Base-by-base conservation (phyloP, 2,888 invertebrate genomes). In the Steromphala cineraria region DNA sequence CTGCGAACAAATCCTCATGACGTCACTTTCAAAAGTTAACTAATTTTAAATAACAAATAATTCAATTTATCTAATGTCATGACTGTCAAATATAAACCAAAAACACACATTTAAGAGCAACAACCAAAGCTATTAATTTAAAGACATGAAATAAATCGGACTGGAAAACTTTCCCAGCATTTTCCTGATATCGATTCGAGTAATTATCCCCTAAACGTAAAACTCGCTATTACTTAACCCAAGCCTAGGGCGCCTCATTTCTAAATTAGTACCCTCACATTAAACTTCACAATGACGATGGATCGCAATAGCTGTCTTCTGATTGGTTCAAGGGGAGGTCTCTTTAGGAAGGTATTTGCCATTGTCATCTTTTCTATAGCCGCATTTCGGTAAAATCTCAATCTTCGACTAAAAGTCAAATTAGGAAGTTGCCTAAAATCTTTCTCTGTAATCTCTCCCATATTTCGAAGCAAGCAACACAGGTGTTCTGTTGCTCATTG, bases 241-340 rank as follows among this genome's bases (percentile, higher is more conserved):
- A 15, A 28, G 62, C 62, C 62, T 62, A 62, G 62, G 62, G 62
- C 62, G 28, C 62, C 62, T 24, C 28, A 62, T 62, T 62, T 62
- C 62, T 62, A 62, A 62, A 62, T 62, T 62, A 62, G 24, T 62
- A 62, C 62, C 62, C 62, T 62, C 28, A 62, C 62, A 62, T 62
- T 62, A 28, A 28, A 62, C 13, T 62, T 62, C 28, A 62, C 28
- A 28, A 28, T 62, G 62, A 62, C 28, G 28, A 28, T 62, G 28
- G 62, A 62, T 62, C 24, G 28, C 28, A 62, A 28, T 62, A 62
- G 24, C 28, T 24, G 62, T 28, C 17, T 62, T 24, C 62, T 62
- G 24, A 62, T 62, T 62, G 62, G 62, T 62, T 62, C 28, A 15
- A 24, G 24, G 28, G 28, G 62, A 62, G 28, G 15, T 17, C 62